Conservation (phyloP, 2,797 vertebrate genomes). For the Chelonia mydas region DNA sequence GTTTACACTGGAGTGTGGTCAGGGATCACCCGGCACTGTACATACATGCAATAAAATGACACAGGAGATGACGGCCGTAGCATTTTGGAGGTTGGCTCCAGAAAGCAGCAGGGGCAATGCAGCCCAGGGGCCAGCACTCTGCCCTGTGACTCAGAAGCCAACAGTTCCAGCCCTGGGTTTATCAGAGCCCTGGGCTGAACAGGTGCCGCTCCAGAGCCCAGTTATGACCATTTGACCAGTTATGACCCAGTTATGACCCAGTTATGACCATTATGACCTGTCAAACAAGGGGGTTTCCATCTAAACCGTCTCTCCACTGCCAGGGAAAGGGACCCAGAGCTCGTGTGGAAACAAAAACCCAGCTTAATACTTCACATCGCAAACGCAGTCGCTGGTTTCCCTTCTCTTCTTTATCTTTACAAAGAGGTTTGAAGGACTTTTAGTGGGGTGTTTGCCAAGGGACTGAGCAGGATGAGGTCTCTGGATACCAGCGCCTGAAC, state of each 20-base stretch:
- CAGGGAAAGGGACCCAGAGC: not conserved
- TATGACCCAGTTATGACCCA: not conserved
- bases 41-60: not conserved
- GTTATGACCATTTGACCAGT: not conserved
- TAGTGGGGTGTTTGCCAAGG: no score
- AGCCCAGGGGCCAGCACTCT: not conserved
- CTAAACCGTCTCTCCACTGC: fast-evolving
- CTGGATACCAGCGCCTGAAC: no score
- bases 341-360: not conserved
- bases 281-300: not conserved
- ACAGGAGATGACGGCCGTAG: not conserved
- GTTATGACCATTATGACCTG: not conserved
- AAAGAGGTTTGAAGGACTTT: no score
- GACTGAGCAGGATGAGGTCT: no score
- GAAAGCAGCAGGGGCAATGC: not conserved
- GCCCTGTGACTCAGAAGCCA: not conserved
- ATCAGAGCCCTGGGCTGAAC: not conserved
- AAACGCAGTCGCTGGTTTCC: not conserved
- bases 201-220: not conserved
- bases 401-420: not conserved
- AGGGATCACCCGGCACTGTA: not conserved
- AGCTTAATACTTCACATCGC: not conserved
- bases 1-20: not conserved
- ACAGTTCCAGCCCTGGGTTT: not conserved
- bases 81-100: not conserved